phyloP scores from a whole-genome alignment of 2,797 vertebrate genomes.

The Cirrhinus mrigala region DNA sequence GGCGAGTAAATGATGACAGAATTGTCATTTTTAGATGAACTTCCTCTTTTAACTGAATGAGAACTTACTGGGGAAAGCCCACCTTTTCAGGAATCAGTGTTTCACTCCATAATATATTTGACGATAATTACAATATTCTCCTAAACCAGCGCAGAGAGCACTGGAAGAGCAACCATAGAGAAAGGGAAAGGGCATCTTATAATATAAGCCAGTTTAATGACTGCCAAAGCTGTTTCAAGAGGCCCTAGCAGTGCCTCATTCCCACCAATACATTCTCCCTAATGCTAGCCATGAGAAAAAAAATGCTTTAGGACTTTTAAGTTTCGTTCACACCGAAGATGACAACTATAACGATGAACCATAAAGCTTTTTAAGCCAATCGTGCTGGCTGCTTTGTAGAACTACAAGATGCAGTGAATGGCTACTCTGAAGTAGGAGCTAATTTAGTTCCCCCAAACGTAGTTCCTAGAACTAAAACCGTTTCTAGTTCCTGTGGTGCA shows the following conservation, averaged over 20 bases:
- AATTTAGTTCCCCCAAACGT: too few relatives aligned
- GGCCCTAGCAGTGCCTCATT: constrained; percentile 3
- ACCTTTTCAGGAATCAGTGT: constrained; percentile 37
- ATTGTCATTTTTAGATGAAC: neutral
- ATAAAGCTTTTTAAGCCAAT: neutral
- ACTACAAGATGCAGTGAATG: too few relatives aligned
- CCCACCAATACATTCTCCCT: constrained; percentile 19
- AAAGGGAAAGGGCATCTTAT: constrained; percentile 23
- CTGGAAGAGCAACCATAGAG: constrained; percentile 43
- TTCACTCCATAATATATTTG: constrained; percentile 29
- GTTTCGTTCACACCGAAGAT: constrained; percentile 8
- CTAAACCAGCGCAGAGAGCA: constrained; percentile 20
- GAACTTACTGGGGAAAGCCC: constrained; percentile 30
- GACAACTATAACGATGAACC: neutral
- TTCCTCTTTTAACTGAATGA: constrained; percentile 9
- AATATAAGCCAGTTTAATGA: neutral
- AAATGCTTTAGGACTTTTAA: neutral
- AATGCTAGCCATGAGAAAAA: neutral
- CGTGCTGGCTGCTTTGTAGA: too few relatives aligned
- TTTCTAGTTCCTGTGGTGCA: too few relatives aligned
- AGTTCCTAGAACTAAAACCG: too few relatives aligned
- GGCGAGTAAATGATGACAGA: neutral
- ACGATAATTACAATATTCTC: constrained; percentile 22
- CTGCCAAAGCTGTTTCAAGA: neutral
- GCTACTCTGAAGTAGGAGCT: too few relatives aligned